Evolutionary conservation across 2,113 vertebrate genomes (phyloP).

Genomic region (Myiopsitta monachus): DNA sequence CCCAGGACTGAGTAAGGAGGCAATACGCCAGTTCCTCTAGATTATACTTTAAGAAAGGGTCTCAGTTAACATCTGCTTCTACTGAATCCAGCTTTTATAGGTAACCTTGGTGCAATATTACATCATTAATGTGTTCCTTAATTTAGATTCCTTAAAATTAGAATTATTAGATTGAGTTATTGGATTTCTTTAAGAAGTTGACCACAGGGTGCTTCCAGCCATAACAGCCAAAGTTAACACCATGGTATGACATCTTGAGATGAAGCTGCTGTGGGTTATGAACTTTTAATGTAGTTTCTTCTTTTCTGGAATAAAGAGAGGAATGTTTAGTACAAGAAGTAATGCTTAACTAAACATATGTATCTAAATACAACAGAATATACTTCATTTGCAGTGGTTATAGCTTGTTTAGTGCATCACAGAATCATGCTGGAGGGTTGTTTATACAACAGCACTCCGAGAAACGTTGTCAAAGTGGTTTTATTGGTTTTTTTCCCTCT

Average conservation of each 20-base stretch:
- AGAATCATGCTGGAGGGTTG: background rate
- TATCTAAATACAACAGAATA: background rate
- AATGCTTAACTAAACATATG: background rate
- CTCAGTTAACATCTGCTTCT: background rate
- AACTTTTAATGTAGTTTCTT: background rate
- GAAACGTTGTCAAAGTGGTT: background rate
- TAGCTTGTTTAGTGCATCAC: background rate
- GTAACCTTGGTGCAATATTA: background rate
- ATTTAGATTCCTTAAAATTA: background rate
- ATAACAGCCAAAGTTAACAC: background rate
- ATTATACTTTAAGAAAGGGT: background rate
- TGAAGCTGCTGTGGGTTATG: background rate
- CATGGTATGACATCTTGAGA: background rate
- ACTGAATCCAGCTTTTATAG: background rate
- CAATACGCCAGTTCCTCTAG: background rate
- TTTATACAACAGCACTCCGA: background rate
- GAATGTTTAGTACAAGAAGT: background rate
- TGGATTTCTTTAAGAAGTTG: background rate
- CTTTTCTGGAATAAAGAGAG: background rate
- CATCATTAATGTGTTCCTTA: background rate
- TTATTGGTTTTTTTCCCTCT: background rate
- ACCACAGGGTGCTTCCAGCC: background rate
- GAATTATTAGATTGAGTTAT: background rate
- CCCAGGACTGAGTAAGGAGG: background rate
- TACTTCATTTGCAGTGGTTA: accelerated